Evolutionary conservation across 2,113 vertebrate genomes (phyloP).

Genomic region (Cichladusa arquata): DNA sequence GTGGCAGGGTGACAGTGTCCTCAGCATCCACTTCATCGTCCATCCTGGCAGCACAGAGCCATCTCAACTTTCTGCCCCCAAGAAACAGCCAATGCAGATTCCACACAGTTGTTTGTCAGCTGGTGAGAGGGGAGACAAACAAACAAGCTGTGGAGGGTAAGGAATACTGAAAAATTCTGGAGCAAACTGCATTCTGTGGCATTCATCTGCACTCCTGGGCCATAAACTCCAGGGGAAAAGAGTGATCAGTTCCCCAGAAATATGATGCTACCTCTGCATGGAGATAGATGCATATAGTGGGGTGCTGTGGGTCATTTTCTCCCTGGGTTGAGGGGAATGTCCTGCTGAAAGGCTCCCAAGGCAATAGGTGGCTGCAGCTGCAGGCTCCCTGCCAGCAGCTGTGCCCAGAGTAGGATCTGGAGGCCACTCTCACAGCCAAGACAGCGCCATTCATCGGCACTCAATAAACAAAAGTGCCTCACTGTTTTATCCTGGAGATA

Average conservation of each 20-base stretch:
- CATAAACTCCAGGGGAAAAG: background rate
- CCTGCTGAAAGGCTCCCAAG: background rate
- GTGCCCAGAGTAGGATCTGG: background rate
- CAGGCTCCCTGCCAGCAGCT: background rate
- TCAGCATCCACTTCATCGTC: background rate
- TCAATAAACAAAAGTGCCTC: conserved; percentile 47
- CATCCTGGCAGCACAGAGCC: rapidly evolving
- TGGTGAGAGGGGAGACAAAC: background rate
- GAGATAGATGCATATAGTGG: background rate
- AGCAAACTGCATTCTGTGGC: background rate
- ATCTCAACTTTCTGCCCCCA: background rate
- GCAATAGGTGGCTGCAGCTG: background rate
- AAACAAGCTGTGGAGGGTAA: background rate
- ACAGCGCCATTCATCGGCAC: background rate
- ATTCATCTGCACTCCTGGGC: background rate
- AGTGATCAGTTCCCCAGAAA: background rate
- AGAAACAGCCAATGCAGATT: background rate
- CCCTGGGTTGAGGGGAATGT: background rate
- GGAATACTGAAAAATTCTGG: background rate
- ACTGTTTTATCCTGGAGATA: conserved; percentile 15
- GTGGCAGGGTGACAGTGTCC: background rate
- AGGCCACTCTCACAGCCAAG: background rate
- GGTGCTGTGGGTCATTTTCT: background rate
- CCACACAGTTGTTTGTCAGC: background rate
- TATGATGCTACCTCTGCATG: rapidly evolving